Evolutionary conservation across 2,888 invertebrate species (phyloP).

Genomic region (Tipula helvola): DNA sequence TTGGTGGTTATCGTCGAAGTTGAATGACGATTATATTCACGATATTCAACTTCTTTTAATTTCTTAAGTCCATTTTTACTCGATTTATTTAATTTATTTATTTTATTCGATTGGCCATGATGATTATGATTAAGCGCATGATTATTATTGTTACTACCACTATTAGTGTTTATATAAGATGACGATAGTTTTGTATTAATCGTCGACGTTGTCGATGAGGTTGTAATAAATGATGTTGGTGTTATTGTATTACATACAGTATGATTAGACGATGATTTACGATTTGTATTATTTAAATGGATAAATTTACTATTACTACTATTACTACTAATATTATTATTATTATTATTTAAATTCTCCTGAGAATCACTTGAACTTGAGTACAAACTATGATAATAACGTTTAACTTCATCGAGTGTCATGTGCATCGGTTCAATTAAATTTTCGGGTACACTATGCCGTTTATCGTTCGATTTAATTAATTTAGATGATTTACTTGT

Average conservation of each 20-base stretch:
- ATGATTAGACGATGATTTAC: neutral
- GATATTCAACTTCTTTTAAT: neutral
- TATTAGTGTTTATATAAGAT: neutral
- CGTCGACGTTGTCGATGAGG: conserved; percentile 9
- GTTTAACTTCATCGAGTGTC: conserved; percentile 72
- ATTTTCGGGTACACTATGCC: conserved; percentile 55
- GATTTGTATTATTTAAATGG: conserved; percentile 17
- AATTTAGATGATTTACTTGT: neutral
- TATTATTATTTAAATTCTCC: conserved; percentile 30
- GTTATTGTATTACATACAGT: neutral
- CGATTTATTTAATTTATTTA: conserved; percentile 42
- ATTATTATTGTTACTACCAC: neutral
- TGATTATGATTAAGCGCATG: conserved; percentile 28
- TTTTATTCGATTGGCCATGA: conserved; percentile 38
- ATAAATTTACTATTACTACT: conserved; percentile 15
- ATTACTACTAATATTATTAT: neutral
- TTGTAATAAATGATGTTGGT: neutral
- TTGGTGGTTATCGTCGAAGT: neutral
- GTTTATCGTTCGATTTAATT: conserved; percentile 37
- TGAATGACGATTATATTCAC: neutral
- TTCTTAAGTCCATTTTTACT: conserved; percentile 20
- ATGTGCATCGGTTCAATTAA: conserved; percentile 66
- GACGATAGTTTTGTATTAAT: neutral
- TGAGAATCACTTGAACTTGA: conserved; percentile 61
- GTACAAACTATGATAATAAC: conserved; percentile 70